Evolutionary conservation across 2,888 invertebrate species (phyloP).

Genomic region (Microctonus hyperodae): DNA sequence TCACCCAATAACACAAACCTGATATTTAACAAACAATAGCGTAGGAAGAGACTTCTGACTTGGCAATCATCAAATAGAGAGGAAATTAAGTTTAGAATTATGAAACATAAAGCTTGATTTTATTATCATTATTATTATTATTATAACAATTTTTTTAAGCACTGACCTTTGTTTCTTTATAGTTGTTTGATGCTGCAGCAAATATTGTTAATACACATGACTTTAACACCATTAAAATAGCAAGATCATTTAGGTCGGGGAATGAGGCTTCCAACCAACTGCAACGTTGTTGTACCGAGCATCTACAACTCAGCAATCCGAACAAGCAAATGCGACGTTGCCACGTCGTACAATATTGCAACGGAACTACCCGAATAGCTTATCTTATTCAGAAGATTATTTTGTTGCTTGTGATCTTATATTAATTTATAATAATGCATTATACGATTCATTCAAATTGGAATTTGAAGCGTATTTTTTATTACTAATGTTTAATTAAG

Average conservation of each 20-base stretch:
- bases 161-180: slow-evolving; percentile 21
- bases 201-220: slow-evolving; percentile 4
- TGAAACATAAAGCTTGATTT: not conserved
- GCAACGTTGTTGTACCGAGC: slow-evolving; percentile 25
- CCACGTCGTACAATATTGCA: slow-evolving; percentile 20
- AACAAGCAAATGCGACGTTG: slow-evolving; percentile 29
- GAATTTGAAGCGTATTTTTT: too few relatives aligned
- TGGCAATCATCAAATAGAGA: not conserved
- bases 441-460: not conserved
- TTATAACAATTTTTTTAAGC: not conserved
- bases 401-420: not conserved
- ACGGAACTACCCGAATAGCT: not conserved
- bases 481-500: too few relatives aligned
- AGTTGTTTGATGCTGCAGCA: not conserved
- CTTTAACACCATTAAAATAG: slow-evolving; percentile 12
- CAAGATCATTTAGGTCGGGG: not conserved
- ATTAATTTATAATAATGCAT: not conserved
- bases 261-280: slow-evolving; percentile 19
- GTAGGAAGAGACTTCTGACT: not conserved
- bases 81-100: not conserved
- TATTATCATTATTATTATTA: not conserved
- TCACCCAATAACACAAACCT: too few relatives aligned
- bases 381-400: not conserved
- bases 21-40: not conserved
- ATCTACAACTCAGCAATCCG: slow-evolving; percentile 29